Evolutionary conservation across 2,113 vertebrate species (phyloP).

Genomic region (Myotis brandtii): DNA sequence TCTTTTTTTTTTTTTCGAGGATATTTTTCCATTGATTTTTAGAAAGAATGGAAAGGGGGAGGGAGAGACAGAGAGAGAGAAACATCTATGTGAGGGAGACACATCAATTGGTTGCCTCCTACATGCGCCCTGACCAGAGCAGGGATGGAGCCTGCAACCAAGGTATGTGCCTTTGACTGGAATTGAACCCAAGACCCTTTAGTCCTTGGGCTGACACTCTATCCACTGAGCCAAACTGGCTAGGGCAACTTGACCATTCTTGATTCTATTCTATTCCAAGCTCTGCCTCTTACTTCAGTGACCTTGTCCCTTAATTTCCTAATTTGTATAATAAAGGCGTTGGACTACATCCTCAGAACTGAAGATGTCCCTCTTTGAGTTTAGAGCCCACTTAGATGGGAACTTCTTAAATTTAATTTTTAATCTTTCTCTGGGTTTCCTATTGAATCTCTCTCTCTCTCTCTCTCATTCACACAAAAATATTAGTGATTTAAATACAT

Average conservation of each 20-base stretch:
- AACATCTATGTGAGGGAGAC: too few species aligned
- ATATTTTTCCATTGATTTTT: too few species aligned
- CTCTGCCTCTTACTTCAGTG: not conserved
- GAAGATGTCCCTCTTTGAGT: not conserved
- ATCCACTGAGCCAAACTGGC: too few species aligned
- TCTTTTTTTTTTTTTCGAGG: too few species aligned
- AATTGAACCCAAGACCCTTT: too few species aligned
- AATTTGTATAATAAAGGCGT: not conserved
- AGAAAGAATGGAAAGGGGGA: too few species aligned
- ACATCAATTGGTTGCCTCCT: too few species aligned
- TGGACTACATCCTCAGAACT: not conserved
- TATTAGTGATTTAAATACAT: not conserved
- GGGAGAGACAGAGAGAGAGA: too few species aligned
- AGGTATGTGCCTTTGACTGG: too few species aligned
- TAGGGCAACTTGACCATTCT: not conserved
- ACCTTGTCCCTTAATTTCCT: not conserved
- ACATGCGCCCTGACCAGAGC: too few species aligned
- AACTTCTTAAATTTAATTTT: not conserved
- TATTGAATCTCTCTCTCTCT: not conserved
- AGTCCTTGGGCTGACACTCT: too few species aligned
- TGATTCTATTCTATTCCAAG: not conserved
- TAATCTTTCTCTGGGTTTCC: not conserved
- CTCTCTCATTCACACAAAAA: not conserved
- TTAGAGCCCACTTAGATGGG: not conserved
- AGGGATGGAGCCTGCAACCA: too few species aligned